phyloP scores from a whole-genome alignment of 2,888 invertebrate species.

The Rhopalosiphum nymphaeae region DNA sequence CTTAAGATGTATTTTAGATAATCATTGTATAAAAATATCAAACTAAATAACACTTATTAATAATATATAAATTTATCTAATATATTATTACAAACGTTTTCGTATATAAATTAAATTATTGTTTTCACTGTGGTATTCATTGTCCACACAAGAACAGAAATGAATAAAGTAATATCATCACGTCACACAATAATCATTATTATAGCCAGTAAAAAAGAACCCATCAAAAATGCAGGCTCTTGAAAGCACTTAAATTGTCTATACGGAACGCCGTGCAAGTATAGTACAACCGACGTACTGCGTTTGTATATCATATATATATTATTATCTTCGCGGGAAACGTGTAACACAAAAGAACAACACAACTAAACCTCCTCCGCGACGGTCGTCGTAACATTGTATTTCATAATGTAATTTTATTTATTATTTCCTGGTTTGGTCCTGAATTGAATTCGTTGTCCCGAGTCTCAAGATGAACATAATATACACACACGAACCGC shows the following conservation, averaged over 20 bases:
- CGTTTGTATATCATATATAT: neutral
- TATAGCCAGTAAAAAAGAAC: neutral
- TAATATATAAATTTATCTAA: neutral
- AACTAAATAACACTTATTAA: neutral
- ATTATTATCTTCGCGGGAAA: neutral
- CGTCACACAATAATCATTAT: slow-evolving; percentile 7
- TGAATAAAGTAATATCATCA: neutral
- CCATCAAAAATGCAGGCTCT: slow-evolving; percentile 10
- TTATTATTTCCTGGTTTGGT: slow-evolving; percentile 48
- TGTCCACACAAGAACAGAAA: neutral
- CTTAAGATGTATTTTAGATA: neutral
- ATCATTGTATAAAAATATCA: neutral
- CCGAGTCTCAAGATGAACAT: neutral
- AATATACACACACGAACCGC: neutral
- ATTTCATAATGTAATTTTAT: slow-evolving; percentile 17
- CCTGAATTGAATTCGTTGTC: slow-evolving; percentile 30
- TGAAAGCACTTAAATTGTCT: slow-evolving; percentile 62
- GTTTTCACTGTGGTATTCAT: neutral
- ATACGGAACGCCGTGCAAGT: slow-evolving; percentile 58
- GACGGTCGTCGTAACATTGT: slow-evolving; percentile 13
- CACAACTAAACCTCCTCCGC: slow-evolving; percentile 7
- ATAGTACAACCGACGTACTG: neutral
- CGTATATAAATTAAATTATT: neutral
- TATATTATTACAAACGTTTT: neutral
- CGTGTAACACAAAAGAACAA: slow-evolving; percentile 17